These are phyloP conservation scores for Amblyjoppa proteus DNA, from an alignment of 2,888 invertebrate genomes.

Conservation along the genomic window DNA sequence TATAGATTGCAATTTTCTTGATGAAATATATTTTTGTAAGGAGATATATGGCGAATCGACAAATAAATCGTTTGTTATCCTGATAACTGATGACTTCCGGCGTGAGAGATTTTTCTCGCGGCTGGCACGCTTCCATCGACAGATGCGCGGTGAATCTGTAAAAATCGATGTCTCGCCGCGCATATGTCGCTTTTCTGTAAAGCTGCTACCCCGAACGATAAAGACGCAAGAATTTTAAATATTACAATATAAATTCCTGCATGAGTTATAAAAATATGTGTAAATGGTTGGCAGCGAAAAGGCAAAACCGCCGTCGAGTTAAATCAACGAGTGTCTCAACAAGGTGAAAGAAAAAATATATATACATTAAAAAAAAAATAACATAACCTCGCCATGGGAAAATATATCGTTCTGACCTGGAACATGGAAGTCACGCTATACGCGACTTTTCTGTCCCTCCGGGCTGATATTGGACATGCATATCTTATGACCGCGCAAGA, in stretches of 20 bases:
- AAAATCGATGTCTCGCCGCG: conserved; percentile 79
- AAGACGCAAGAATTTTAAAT: not conserved
- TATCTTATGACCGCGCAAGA: conserved; percentile 53
- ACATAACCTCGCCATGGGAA: conserved; percentile 77
- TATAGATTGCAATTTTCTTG: not conserved
- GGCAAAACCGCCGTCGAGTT: conserved; percentile 11
- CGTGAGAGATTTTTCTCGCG: conserved; percentile 31
- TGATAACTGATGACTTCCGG: conserved; percentile 44
- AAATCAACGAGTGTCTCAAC: conserved; percentile 29
- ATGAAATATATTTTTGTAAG: not conserved
- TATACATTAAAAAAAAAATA: conserved; percentile 14
- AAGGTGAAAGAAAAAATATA: conserved; percentile 10
- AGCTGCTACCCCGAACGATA: not conserved
- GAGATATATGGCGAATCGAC: not conserved
- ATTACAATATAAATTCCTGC: not conserved
- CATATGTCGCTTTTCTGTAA: conserved; percentile 75
- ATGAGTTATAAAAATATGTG: not conserved
- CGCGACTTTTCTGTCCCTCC: conserved; percentile 51
- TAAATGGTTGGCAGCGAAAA: conserved; percentile 1
- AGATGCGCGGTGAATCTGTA: conserved; percentile 76
- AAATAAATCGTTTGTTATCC: not conserved
- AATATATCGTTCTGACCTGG: conserved; percentile 83
- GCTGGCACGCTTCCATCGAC: conserved; percentile 54
- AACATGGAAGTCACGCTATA: conserved; percentile 82
- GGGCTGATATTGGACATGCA: conserved; percentile 72